Conservation (phyloP, 2,113 vertebrate genomes). For the Anolis sagrei region DNA sequence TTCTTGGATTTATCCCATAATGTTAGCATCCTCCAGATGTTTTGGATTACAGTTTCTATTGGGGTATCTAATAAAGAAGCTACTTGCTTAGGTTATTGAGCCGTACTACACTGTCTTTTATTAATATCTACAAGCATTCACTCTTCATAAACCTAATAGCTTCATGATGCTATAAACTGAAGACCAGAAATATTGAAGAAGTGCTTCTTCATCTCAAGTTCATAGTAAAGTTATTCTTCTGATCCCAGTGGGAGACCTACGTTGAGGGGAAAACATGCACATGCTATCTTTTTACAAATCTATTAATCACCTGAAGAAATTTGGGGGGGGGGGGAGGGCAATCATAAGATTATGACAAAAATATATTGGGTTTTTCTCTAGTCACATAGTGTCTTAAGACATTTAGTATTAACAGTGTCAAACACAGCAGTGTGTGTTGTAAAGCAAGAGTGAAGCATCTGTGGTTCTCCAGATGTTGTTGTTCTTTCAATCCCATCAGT, state of each 20-base stretch:
- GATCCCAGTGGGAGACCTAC: neutral
- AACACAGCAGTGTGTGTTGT: neutral
- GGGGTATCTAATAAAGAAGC: neutral
- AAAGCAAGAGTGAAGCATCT: neutral
- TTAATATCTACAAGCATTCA: conserved; percentile 10
- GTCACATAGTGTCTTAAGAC: neutral
- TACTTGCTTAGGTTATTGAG: neutral
- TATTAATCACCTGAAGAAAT: neutral
- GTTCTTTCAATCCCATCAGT: neutral
- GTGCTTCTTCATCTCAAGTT: neutral
- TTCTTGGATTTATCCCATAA: too few relatives aligned
- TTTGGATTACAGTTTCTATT: neutral
- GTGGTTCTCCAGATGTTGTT: neutral
- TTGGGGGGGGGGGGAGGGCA: too few relatives aligned
- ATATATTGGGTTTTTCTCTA: neutral
- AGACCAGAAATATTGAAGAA: neutral
- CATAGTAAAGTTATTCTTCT: neutral
- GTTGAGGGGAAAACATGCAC: neutral
- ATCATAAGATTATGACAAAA: neutral
- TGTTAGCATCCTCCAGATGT: neutral
- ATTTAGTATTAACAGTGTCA: neutral
- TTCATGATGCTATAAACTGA: neutral
- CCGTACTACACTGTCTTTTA: neutral
- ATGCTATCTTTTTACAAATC: neutral
- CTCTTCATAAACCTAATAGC: neutral